Evolutionary conservation across 1,140 invertebrate species (phyloP).

Genomic region (Chrysomallon squamiferum): DNA sequence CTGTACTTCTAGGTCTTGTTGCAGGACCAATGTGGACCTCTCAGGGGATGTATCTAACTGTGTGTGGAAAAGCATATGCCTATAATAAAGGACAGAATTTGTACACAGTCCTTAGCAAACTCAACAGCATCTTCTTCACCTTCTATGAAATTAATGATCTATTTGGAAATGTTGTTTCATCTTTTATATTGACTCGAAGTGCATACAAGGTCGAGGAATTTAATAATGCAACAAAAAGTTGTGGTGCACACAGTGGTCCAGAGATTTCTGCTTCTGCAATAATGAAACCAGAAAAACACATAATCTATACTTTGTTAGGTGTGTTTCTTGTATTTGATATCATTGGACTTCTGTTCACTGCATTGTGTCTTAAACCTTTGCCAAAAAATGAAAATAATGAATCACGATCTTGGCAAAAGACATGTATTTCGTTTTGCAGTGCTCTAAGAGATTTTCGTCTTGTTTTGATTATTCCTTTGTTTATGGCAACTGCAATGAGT

Average conservation of each 20-base stretch:
- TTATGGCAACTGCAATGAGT: conserved; percentile 1
- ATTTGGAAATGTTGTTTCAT: conserved; percentile 40
- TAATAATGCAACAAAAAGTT: conserved; percentile 11
- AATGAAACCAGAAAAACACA: neutral
- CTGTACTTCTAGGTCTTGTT: conserved; percentile 35
- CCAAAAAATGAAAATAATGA: neutral
- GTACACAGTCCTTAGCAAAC: conserved; percentile 29
- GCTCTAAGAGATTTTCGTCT: conserved; percentile 10
- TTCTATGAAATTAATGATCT: conserved; percentile 39
- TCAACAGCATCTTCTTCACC: conserved; percentile 43
- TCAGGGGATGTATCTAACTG: conserved; percentile 30
- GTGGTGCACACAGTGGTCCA: conserved; percentile 29
- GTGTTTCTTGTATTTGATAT: conserved; percentile 9
- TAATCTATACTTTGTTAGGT: conserved; percentile 11
- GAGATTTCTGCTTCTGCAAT: conserved; percentile 7
- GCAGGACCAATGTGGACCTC: conserved; percentile 46
- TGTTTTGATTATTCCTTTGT: conserved; percentile 11
- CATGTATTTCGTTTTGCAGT: conserved; percentile 4
- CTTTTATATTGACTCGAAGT: conserved; percentile 26
- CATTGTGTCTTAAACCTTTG: conserved; percentile 3
- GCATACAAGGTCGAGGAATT: conserved; percentile 5
- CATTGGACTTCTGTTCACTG: neutral
- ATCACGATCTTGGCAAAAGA: neutral
- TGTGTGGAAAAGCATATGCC: conserved; percentile 16
- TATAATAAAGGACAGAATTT: conserved; percentile 5